Base-by-base conservation (phyloP, 1,140 invertebrate genomes). In the Cherax quadricarinatus region DNA sequence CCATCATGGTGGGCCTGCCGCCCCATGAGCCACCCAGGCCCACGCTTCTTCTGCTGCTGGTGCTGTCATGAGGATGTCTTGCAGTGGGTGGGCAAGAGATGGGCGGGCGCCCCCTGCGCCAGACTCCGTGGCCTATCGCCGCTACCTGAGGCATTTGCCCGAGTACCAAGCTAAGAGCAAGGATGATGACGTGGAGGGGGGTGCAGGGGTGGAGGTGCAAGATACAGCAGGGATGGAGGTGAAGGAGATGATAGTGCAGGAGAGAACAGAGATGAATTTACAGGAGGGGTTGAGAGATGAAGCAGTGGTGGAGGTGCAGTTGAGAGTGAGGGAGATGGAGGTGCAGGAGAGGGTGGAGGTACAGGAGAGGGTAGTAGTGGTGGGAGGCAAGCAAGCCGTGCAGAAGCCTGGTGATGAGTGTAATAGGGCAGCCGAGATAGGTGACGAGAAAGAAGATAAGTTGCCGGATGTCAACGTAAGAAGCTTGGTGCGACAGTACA, bases 381-480 rank as follows among this genome's bases (percentile, higher is more conserved):
- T n/a, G 4, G 73, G 12, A 10, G 78, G 78, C 24, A 53, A 62
- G 57, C 16, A 57, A n/a, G 16, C 53, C 30, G 51, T 18, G 2
- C 41, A 41, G 5, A 51, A 79, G 4, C 18, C 21, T 49, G 10
- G 48, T 16, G 16, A 80, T 2, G 80, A 73, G 88, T 49, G 18
- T 14, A n/a, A 73, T 3, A 70, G 75, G 9, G 53, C 12, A 2
- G 1, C 7, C 21, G 51, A 49, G n/a, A 48, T 30, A 57, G 83
- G 57, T 24, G 51, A 51, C 48, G 66, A 53, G 70, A 66, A 79
- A 9, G 18, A 53, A 51, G 84, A 86, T 91, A 91, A 66, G 48
- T 48, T 80, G 18, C 84, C 90, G 90, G 90, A 91, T 91, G 90
- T 91, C 3, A 91, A 83, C 48, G 89, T 91, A 3, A 66, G 78